Conservation (phyloP, 2,797 vertebrate genomes). For the Anniella stebbinsi region DNA sequence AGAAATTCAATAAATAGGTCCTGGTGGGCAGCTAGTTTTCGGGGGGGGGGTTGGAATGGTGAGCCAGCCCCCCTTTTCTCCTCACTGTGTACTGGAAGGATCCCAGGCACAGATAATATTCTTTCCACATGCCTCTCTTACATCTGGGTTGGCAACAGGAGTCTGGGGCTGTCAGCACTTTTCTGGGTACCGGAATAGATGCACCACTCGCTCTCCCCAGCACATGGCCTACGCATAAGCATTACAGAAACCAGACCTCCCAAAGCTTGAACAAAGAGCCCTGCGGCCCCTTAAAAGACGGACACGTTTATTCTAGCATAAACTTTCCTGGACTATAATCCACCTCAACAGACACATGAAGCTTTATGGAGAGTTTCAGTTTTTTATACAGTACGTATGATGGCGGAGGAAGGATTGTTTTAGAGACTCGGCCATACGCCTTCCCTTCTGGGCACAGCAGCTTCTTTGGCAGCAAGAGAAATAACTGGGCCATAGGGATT, state of each 20-base stretch:
- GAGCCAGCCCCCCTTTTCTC: neutral
- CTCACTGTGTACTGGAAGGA: neutral
- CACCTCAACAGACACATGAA: too few species aligned
- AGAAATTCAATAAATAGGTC: neutral
- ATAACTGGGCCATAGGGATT: neutral
- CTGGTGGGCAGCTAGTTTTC: neutral
- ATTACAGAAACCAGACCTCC: too few species aligned
- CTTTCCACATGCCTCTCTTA: neutral
- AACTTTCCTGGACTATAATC: too few species aligned
- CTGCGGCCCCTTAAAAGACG: too few species aligned
- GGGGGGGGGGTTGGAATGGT: neutral
- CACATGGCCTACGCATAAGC: neutral
- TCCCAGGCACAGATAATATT: too few species aligned
- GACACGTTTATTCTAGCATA: too few species aligned
- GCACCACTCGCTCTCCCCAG: too few species aligned
- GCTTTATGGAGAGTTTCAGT: too few species aligned
- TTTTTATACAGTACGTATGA: too few species aligned
- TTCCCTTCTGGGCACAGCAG: neutral
- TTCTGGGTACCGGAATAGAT: neutral
- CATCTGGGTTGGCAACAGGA: neutral
- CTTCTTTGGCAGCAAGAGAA: neutral
- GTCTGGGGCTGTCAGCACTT: too few species aligned
- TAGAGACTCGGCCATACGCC: neutral
- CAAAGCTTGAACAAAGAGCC: too few species aligned
- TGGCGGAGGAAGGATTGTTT: neutral